Base-by-base conservation (phyloP, 1,140 invertebrate species). In the Procambarus clarkii region DNA sequence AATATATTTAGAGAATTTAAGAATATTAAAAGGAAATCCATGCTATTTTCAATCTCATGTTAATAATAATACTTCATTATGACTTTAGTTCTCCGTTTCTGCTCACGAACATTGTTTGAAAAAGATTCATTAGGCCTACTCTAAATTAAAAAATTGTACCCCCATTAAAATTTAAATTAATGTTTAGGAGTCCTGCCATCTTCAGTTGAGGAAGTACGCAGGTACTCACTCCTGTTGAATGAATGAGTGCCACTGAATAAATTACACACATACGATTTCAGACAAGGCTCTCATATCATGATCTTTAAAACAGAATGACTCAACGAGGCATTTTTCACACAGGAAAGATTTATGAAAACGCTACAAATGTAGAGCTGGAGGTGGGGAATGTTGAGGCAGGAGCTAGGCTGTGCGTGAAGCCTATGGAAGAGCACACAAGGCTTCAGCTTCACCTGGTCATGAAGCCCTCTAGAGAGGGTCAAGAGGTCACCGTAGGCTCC, bases 1-100 rank as follows among this genome's bases (percentile, higher is more conserved):
- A 46, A 81, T 81, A 81, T 81, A 81, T 81, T 46, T 81, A 81
- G 4, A 13, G 2, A 54, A 54, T 54, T 54, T 54, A 54, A 9
- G 13, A 24, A 71, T 34, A n/a, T 34, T n/a, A 34, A 74, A 34
- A 4, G 4, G 24, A 7, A 21, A 5, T 8, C 24, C 4, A 8
- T 34, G 24, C 34, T 9, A 34, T 74, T 34, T 34, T 18, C 60
- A 64, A 64, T 34, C 4, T 78, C 24, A 78, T 78, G 34, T 21
- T 34, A 34, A 78, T 78, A 78, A 34, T 34, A 34, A 78, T 78
- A 78, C 0, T 34, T 21, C 24, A 34, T 34, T 21, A 44, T 45
- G 34, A 3, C 7, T 78, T 34, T 18, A 18, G 9, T 15, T 64
- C 9, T 64, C 3, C 18, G 18, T 64, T 4, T 15, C 3, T 18